A percentile compares a stretch with the other conserved stretches of the same genome.
Conservation (phyloP, 1,140 invertebrate genomes). For the Penaeus japonicus region DNA sequence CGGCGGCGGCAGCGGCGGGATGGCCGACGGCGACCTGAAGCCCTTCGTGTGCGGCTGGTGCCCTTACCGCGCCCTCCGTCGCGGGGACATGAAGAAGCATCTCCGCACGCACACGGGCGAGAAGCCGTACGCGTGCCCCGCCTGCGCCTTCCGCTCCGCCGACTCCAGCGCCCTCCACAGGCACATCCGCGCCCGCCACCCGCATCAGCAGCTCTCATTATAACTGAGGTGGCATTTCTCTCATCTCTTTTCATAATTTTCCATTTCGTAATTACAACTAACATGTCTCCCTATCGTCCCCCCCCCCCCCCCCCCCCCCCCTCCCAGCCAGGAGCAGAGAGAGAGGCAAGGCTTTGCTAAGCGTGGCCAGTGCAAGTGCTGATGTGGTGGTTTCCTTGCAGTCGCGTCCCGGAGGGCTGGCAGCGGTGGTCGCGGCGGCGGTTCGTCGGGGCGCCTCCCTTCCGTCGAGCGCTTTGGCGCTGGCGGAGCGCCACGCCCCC, state of each 20-base stretch:
- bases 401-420: slow-evolving; percentile 29
- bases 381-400: slow-evolving; percentile 52
- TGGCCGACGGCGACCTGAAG: slow-evolving; percentile 16
- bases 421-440: background rate
- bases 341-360: too few species aligned
- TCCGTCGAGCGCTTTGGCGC: background rate
- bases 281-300: background rate
- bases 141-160: slow-evolving; percentile 36
- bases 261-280: too few species aligned
- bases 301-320: background rate
- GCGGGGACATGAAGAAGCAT: slow-evolving; percentile 47
- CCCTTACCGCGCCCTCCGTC: slow-evolving; percentile 33
- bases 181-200: slow-evolving; percentile 25
- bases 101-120: slow-evolving; percentile 38
- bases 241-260: too few species aligned
- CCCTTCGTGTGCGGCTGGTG: slow-evolving; percentile 44
- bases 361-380: slow-evolving; percentile 10
- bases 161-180: slow-evolving; percentile 47
- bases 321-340: too few species aligned
- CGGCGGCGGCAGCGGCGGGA: background rate
- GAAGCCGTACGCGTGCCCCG: slow-evolving; percentile 43
- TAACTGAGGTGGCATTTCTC: background rate
- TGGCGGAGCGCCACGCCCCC: background rate
- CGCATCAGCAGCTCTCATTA: slow-evolving; percentile 2
- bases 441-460: slow-evolving; percentile 14